Conservation (phyloP, 2,888 invertebrate genomes). For the Agrotis puta region DNA sequence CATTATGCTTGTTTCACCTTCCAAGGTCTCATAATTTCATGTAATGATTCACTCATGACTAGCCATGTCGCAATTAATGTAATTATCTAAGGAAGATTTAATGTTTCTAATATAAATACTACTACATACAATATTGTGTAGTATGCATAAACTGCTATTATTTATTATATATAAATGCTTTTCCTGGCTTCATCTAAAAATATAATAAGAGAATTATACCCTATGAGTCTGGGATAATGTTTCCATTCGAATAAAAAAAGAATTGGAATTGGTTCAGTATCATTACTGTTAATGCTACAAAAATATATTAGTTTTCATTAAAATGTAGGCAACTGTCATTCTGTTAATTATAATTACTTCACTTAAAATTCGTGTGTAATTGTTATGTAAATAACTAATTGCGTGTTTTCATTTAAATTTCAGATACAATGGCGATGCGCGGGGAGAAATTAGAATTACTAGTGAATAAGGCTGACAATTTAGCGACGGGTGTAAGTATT, state of each 20-base stretch:
- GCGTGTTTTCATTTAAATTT: slow-evolving; percentile 69
- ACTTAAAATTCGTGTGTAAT: not conserved
- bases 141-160: not conserved
- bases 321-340: not conserved
- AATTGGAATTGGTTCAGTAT: too few species aligned
- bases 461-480: slow-evolving; percentile 97
- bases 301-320: not conserved
- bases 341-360: not conserved
- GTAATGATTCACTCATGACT: slow-evolving; percentile 31
- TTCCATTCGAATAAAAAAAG: too few species aligned
- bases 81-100: slow-evolving; percentile 17
- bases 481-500: slow-evolving; percentile 95
- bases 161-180: not conserved
- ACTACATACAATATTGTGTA: slow-evolving; percentile 4
- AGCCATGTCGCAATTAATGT: slow-evolving; percentile 13
- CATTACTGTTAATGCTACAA: not conserved
- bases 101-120: slow-evolving; percentile 9
- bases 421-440: slow-evolving; percentile 96
- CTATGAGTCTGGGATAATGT: too few species aligned
- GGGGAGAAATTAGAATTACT: slow-evolving; percentile 97
- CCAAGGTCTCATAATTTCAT: slow-evolving; percentile 46
- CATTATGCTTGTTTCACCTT: not conserved
- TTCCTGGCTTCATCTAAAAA: fast-evolving
- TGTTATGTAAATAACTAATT: slow-evolving; percentile 1
- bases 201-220: too few species aligned